Conservation (phyloP, 2,113 vertebrate species). For the Hoplias malabaricus region DNA sequence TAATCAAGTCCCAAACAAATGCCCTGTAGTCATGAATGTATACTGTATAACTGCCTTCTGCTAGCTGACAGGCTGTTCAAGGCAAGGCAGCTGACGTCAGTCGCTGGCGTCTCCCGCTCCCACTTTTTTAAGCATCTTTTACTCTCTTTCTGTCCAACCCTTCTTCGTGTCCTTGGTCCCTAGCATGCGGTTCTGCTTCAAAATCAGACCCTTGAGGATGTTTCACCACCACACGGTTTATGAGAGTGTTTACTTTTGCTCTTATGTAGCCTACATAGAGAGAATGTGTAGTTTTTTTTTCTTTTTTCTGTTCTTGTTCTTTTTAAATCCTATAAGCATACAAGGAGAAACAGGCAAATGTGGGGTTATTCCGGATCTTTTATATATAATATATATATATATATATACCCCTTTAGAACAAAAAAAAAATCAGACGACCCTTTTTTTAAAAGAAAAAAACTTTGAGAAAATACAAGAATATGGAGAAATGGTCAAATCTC, state of each 20-base stretch:
- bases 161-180: background rate
- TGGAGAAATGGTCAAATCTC: background rate
- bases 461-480: background rate
- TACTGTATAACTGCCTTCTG: slow-evolving; percentile 68
- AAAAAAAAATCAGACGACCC: background rate
- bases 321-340: background rate
- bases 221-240: slow-evolving; percentile 24
- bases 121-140: background rate
- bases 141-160: background rate
- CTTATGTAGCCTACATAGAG: slow-evolving; percentile 13
- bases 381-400: background rate
- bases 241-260: slow-evolving; percentile 50
- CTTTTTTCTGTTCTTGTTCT: background rate
- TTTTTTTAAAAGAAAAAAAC: background rate
- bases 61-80: background rate
- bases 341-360: background rate
- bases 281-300: slow-evolving; percentile 3
- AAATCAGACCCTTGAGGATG: background rate
- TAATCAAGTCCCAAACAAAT: slow-evolving; percentile 57
- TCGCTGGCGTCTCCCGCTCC: background rate
- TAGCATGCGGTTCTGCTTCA: background rate
- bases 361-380: background rate
- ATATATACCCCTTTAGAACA: slow-evolving; percentile 1
- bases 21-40: slow-evolving; percentile 77
- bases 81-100: background rate